These are phyloP conservation scores for Dasysyrphus albostriatus DNA, from an alignment of 2,888 invertebrate genomes.

Conservation along the genomic window DNA sequence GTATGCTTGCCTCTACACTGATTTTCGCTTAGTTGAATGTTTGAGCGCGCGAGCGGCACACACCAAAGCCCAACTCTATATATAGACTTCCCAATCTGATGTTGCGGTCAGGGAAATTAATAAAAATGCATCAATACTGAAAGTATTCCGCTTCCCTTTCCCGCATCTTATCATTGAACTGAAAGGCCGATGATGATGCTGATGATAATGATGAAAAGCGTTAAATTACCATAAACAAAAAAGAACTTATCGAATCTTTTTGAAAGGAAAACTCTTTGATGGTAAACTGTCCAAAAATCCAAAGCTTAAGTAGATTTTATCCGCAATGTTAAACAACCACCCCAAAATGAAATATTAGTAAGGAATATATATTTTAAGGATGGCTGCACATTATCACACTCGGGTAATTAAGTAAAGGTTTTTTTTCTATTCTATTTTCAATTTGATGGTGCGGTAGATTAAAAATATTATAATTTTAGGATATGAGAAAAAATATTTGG, in stretches of 20 bases:
- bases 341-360: conserved; percentile 33
- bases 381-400: conserved; percentile 70
- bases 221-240: conserved; percentile 39
- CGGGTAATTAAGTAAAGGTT: conserved; percentile 62
- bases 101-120: conserved; percentile 68
- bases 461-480: conserved; percentile 32
- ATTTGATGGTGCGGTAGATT: conserved; percentile 37
- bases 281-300: conserved; percentile 48
- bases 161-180: conserved; percentile 2
- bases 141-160: conserved; percentile 2
- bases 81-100: conserved; percentile 42
- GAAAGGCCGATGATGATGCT: background rate
- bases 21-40: conserved; percentile 21
- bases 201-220: conserved; percentile 19
- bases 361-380: conserved; percentile 52
- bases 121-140: conserved; percentile 53
- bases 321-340: conserved; percentile 6
- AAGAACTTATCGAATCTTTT: conserved; percentile 5
- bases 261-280: conserved; percentile 40
- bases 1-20: conserved; percentile 9
- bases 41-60: conserved; percentile 57
- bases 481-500: conserved; percentile 26
- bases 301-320: background rate
- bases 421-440: background rate
- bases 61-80: conserved; percentile 48